Evolutionary conservation across 2,888 invertebrate species (phyloP), one percentile per base, ranked within the genome.

Genomic region (Caenorhabditis drosophilae): DNA sequence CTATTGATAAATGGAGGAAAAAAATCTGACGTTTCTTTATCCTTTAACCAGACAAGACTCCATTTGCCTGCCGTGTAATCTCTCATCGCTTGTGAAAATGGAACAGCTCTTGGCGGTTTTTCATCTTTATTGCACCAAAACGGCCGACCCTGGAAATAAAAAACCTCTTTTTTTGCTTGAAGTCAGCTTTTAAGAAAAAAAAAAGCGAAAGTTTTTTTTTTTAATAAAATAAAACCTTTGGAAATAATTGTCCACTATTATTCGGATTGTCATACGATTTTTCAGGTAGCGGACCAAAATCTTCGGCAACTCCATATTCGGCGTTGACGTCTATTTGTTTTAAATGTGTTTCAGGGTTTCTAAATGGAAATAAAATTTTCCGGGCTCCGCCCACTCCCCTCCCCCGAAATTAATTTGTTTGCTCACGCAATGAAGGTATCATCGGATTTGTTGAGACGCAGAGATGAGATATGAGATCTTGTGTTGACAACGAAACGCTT

Each of bases 1-100:
- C n/a, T n/a, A n/a, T n/a, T n/a, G n/a, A n/a, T n/a, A n/a, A n/a
- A n/a, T n/a, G n/a, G n/a, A n/a, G n/a, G n/a, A n/a, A n/a, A n/a
- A n/a, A n/a, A n/a, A n/a, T n/a, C n/a, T n/a, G n/a, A n/a, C n/a
- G n/a, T n/a, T n/a, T n/a, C n/a, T n/a, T n/a, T n/a, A n/a, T n/a
- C n/a, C n/a, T n/a, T n/a, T n/a, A n/a, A n/a, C n/a, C n/a, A n/a
- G n/a, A n/a, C n/a, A n/a, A n/a, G n/a, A n/a, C 16, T 2, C 34
- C 47, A 47, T 23, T 47, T 47, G 18, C 47, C 47, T 35, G 34
- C 47, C 3, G 47, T 35, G 16, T 34, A 34, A 34, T 47, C 47
- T 12, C 35, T 18, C 34, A 47, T 22, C 11, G 47, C 47, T 20
- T 22, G n/a, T 16, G 35, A 12, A 34, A 16, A 45, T 7, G 7